Base-by-base conservation (phyloP, 2,888 invertebrate species). In the Synanthedon vespiformis region DNA sequence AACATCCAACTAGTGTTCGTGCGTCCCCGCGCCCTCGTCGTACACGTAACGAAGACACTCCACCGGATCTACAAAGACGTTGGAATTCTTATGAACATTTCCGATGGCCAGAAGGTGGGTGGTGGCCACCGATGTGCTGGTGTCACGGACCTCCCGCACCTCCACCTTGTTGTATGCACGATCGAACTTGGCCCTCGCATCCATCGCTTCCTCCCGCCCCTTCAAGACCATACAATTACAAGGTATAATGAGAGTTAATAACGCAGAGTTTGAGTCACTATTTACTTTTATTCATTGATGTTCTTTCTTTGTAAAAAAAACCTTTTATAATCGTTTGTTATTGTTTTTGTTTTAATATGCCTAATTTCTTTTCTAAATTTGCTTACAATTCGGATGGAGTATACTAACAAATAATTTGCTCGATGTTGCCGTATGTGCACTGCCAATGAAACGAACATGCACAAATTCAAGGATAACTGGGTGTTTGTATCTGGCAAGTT, bases 41-140 rank as follows among this genome's bases (percentile, higher is more conserved):
- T 12, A 64, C 75, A 50, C 70, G 79, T 22, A 74, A 73, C 53
- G 83, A 83, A 59, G 84, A 82, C 40, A 74, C 77, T n/a, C 79
- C 81, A 12, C 78, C 80, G 5, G 88, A 88, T 14, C 59, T 84
- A 54, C 84, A 88, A 58, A 74, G 87, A 52, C 77, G 87, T 54
- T 87, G 88, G 83, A 85, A 88, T 56, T 89, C 88, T 40, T 90
- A 87, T 61, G 90, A 90, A 61, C 89, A 89, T 58, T 91, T 90
- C 66, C 89, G 90, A 52, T 85, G 89, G 66, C 90, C 90, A 53
- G 90, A 90, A 57, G 77, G 80, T 14, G 77, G 80, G 14, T 84
- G 85, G 85, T 83, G 80, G 85, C 80, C 81, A 27, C 83, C 83
- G 22, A 74, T 79, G 81, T 85, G 81, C 64, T 84, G 83, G 85